Percentiles rank a stretch among this genome's conserved stretches.
Conservation (phyloP, 2,888 invertebrate species). For the Actias luna region DNA sequence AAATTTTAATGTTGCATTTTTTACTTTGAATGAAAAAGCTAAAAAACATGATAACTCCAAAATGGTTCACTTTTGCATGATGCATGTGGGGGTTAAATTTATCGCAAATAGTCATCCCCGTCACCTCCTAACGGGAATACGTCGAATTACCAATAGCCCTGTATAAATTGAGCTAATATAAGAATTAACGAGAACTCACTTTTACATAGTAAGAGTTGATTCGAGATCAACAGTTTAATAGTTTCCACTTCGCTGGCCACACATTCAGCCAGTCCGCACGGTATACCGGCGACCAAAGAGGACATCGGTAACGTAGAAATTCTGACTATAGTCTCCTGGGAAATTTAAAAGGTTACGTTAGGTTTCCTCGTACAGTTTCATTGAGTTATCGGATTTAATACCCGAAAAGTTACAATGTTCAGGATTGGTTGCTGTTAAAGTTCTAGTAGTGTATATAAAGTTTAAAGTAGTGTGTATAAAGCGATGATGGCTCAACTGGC, state of each 20-base stretch:
- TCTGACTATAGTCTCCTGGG: not conserved
- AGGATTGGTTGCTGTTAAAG: not conserved
- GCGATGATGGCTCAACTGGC: no score
- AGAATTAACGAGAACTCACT: not conserved
- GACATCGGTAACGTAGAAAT: not conserved
- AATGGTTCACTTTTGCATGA: no score
- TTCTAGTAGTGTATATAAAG: no score
- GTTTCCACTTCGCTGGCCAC: not conserved
- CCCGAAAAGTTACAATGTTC: no score
- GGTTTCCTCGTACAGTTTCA: not conserved
- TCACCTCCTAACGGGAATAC: not conserved
- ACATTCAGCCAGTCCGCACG: not conserved
- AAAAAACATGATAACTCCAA: no score
- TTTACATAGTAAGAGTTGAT: not conserved
- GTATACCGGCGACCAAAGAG: not conserved
- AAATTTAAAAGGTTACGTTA: not conserved
- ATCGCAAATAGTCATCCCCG: not conserved
- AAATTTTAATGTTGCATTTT: no score
- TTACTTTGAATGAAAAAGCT: no score
- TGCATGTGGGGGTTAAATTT: not conserved
- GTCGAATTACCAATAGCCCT: not conserved
- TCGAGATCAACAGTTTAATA: not conserved
- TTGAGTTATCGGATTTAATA: not conserved
- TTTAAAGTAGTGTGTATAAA: no score
- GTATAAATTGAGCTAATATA: not conserved